Conservation (phyloP, 2,113 vertebrate species). For the Rhea americana region DNA sequence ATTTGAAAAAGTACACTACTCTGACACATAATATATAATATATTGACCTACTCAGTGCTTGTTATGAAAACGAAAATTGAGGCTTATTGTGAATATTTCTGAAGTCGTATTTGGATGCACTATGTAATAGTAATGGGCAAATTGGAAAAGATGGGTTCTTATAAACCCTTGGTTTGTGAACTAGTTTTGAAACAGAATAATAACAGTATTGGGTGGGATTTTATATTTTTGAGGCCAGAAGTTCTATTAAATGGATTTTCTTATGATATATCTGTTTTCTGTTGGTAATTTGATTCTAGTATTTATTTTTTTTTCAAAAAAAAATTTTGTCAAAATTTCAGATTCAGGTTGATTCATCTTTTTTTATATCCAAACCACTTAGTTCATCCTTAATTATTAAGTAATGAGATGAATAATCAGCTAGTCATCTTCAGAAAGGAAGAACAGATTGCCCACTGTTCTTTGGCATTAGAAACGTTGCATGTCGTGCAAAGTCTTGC, state of each 20-base stretch:
- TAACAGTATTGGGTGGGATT: fast-evolving
- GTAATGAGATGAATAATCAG: conserved; percentile 38
- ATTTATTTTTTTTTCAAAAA: background rate
- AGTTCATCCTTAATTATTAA: background rate
- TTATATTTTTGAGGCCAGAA: background rate
- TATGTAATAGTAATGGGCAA: background rate
- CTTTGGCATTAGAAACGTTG: conserved; percentile 6
- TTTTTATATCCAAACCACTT: background rate
- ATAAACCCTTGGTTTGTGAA: background rate
- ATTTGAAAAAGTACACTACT: background rate
- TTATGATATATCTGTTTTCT: background rate
- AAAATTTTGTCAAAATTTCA: background rate
- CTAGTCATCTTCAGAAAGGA: conserved; percentile 6
- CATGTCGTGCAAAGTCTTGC: conserved; percentile 26
- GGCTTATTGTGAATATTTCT: background rate
- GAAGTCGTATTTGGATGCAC: background rate
- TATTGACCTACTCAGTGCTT: too few relatives aligned
- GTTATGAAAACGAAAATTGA: background rate
- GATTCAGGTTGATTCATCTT: background rate
- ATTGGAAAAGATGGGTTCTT: background rate
- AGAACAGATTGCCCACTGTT: conserved; percentile 59
- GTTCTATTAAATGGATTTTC: background rate
- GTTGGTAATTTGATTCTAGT: background rate
- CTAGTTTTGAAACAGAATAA: background rate
- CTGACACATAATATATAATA: background rate